Base-by-base conservation (phyloP, 2,113 vertebrate species). In the Eublepharis macularius region DNA sequence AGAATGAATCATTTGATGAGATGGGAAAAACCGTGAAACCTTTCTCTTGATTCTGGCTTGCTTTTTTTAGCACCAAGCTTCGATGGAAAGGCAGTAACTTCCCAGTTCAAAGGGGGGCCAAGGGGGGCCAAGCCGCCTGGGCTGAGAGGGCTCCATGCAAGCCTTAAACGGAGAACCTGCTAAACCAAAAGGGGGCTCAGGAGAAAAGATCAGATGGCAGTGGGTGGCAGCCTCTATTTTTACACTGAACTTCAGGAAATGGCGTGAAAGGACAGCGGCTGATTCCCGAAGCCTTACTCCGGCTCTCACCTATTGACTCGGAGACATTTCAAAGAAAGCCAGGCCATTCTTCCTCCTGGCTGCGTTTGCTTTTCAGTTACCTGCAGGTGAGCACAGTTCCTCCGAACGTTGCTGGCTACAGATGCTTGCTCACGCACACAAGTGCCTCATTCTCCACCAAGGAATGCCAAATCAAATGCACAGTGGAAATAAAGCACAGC, bases 21-120 rank as follows among this genome's bases (percentile, higher is more conserved):
- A 84, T 17, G 74, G 8, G 26, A 63, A 29, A 9, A 26, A 24
- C 6, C 6, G 54, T 14, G 19, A 57, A 24, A 2, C 90, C 72
- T 73, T 19, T n/a, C 83, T 43, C 85, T 72, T 73, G 91, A 86
- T 68, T 73, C 88, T 89, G 80, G 72, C 65, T 84, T 86, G 87
- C 74, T 89, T 84, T 89, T 94, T 95, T 94, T 89, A 92, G 92
- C 73, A 21, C 12, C 0, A 11, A 86, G 86, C 77, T 86, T 0
- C 2, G 24, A 13, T 86, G 87, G 66, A 91, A 88, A 85, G 80
- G 47, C 14, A 32, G 73, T 13, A 77, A 69, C 47, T 4, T 21
- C 0, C 0, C 1, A 65, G 91, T 84, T 90, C 14, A 51, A 65
- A 80, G 87, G 80, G 81, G 91, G 86, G 86, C 54, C 0, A 80